These are phyloP conservation scores for Loripinus fragilis DNA, from an alignment of 2,888 invertebrate genomes.

Conservation along the genomic window DNA sequence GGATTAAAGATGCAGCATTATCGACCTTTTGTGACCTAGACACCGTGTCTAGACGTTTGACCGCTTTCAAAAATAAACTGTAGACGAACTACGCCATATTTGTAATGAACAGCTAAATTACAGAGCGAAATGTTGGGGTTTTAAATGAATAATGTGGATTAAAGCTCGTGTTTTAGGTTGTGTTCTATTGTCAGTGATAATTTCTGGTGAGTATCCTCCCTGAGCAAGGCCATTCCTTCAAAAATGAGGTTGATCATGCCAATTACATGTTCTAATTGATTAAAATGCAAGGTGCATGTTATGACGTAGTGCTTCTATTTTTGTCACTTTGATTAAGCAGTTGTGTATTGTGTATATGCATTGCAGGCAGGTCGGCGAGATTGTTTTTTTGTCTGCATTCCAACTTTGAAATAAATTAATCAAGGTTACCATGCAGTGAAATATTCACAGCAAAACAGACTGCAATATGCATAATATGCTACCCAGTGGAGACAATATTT, in stretches of 20 bases:
- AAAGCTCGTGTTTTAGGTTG: neutral
- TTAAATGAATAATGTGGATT: conserved; percentile 51
- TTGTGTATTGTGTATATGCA: conserved; percentile 5
- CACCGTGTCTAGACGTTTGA: conserved; percentile 53
- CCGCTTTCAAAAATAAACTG: conserved; percentile 38
- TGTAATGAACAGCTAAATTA: conserved; percentile 37
- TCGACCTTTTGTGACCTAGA: conserved; percentile 33
- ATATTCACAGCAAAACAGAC: too few relatives aligned
- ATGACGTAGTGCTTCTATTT: conserved; percentile 15
- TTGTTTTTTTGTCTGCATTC: neutral
- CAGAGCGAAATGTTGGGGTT: conserved; percentile 43
- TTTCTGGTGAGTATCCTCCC: neutral
- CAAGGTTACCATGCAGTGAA: neutral
- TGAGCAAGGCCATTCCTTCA: neutral
- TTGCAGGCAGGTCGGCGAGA: neutral
- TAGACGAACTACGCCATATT: conserved; percentile 45
- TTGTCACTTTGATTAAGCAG: neutral
- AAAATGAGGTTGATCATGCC: too few relatives aligned
- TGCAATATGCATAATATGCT: too few relatives aligned
- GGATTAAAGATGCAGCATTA: conserved; percentile 3
- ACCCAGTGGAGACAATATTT: too few relatives aligned
- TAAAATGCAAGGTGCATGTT: conserved; percentile 19
- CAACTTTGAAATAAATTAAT: neutral
- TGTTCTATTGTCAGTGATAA: neutral
- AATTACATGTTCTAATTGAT: neutral